Evolutionary conservation across 1,140 invertebrate genomes (phyloP), one percentile per base, ranked within the genome.

Genomic region (Drosophila bifasciata): DNA sequence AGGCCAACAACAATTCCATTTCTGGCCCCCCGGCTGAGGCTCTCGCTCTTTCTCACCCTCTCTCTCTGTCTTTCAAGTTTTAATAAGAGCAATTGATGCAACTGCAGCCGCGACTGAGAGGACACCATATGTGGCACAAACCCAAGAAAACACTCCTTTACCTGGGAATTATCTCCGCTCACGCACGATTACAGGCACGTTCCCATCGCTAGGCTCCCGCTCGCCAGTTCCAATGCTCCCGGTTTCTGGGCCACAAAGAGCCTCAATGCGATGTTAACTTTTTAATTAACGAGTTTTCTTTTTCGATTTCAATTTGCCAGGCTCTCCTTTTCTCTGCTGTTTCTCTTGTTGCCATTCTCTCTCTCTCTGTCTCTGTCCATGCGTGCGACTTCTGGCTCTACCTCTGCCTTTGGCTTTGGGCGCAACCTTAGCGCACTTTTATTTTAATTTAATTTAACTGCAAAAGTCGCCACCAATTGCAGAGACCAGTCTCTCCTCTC

Each of bases 231-330:
- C 2, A 16, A 17, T 17, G 6, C 19, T 53, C 16, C 19, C 39
- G 36, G 17, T 41, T 6, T 40, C 39, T 23, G 32, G 11, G 32
- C 32, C 32, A 13, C 32, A 36, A 32, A 36, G 11, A 36, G 32
- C 32, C 32, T 4, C 32, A 36, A 36, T 36, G 32, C 32, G 63
- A 86, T 90, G 86, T 90, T 90, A 90, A 90, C 86, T 90, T 90
- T 90, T 90, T 90, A 90, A 90, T 90, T 90, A 90, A 90, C 88
- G 88, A 90, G 88, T 90, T 90, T 90, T 90, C 88, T 88, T 90
- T 85, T 90, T 90, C 88, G 88, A 88, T 90, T 90, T 90, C 88
- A 90, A 90, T 89, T 89, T 89, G 85, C 85, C 77, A 78, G 64
- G 66, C 64, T 45, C 36, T 16, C 46, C 23, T 45, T 19, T 39